Conservation (phyloP, 2,113 vertebrate species). For the Pelecanoides urinatrix region DNA sequence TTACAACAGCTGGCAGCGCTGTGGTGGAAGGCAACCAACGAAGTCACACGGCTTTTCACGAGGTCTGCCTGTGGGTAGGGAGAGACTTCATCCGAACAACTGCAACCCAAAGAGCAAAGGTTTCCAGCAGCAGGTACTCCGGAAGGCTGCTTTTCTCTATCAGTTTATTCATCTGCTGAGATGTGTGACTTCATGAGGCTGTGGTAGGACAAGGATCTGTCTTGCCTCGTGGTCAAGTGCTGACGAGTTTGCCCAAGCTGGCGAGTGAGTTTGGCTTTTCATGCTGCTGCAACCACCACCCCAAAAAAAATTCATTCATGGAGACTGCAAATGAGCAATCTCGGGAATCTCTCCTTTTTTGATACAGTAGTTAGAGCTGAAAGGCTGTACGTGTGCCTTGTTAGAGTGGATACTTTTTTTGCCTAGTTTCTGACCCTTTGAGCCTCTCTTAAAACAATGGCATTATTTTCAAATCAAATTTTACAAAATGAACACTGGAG, state of each 20-base stretch:
- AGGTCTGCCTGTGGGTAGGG: not conserved
- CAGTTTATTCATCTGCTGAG: not conserved
- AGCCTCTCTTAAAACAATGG: conserved; percentile 12
- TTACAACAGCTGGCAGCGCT: not conserved
- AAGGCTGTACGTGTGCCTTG: not conserved
- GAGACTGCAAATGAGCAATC: not conserved
- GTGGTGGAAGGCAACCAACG: not conserved
- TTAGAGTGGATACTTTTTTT: not conserved
- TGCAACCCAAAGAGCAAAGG: not conserved
- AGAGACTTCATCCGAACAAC: not conserved
- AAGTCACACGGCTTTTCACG: not conserved
- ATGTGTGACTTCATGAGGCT: not conserved
- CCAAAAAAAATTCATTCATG: not conserved
- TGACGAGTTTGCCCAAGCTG: conserved; percentile 26
- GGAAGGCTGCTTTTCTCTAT: not conserved
- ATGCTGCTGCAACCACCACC: not conserved
- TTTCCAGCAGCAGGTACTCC: not conserved
- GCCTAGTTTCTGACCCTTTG: conserved; percentile 14
- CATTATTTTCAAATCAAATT: conserved; percentile 44
- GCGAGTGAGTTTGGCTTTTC: not conserved
- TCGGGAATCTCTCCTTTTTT: not conserved
- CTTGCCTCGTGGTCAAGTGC: conserved; percentile 18
- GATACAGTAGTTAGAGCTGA: not conserved
- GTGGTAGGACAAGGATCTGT: not conserved
- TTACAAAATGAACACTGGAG: not conserved